These are phyloP conservation scores for Litocranius walleri DNA, from an alignment of 2,113 vertebrate species.

Conservation along the genomic window DNA sequence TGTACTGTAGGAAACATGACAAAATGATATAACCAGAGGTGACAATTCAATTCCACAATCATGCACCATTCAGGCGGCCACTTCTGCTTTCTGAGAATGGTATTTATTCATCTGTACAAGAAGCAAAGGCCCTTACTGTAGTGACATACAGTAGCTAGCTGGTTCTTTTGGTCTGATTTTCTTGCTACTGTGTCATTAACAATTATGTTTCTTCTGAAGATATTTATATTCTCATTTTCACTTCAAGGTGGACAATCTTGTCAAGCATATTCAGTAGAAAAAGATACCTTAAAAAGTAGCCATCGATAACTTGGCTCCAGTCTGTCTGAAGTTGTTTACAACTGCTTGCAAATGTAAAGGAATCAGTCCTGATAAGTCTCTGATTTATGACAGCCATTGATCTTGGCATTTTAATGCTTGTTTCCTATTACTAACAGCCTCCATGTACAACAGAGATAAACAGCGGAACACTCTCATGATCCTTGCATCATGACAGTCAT, in stretches of 20 bases:
- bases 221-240: background rate
- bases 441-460: background rate
- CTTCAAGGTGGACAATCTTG: background rate
- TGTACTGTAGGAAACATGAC: background rate
- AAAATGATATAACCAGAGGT: slow-evolving; percentile 16
- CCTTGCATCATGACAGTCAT: background rate
- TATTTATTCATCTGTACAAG: background rate
- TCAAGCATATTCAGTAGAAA: background rate
- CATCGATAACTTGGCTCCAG: background rate
- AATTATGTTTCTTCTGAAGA: slow-evolving; percentile 2
- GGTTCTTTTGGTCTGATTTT: background rate
- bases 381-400: background rate
- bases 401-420: background rate
- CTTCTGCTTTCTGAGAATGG: background rate
- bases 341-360: background rate
- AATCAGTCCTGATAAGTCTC: background rate
- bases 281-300: background rate
- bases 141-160: background rate
- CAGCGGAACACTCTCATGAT: background rate
- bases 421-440: background rate
- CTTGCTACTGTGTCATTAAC: background rate
- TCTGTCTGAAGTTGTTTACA: background rate
- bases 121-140: background rate
- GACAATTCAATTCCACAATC: slow-evolving; percentile 52
- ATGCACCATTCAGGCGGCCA: background rate